phyloP scores from a whole-genome alignment of 2,113 vertebrate genomes.

The Agelaius tricolor region DNA sequence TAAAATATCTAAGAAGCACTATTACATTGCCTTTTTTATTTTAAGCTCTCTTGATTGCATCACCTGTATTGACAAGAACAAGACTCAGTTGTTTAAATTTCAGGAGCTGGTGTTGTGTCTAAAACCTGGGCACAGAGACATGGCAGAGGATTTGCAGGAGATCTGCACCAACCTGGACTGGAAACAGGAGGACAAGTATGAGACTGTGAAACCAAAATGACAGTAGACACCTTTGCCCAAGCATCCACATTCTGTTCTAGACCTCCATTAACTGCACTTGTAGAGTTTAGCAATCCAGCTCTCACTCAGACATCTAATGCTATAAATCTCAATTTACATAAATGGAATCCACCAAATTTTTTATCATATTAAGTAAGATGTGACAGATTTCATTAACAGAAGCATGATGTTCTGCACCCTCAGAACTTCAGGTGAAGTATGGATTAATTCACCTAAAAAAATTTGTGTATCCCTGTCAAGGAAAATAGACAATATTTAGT shows the following conservation, averaged over 20 bases:
- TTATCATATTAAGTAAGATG: neutral
- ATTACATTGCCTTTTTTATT: neutral
- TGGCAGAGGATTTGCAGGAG: neutral
- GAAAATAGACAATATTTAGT: neutral
- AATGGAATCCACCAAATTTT: neutral
- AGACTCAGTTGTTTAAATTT: neutral
- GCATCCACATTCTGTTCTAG: neutral
- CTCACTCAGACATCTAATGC: neutral
- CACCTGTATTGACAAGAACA: neutral
- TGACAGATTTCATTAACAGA: neutral
- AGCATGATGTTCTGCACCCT: neutral
- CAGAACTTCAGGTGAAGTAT: neutral
- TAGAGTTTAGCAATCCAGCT: neutral
- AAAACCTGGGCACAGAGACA: neutral
- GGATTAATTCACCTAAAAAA: neutral
- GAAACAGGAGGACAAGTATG: neutral
- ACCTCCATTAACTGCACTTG: neutral
- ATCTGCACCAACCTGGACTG: neutral
- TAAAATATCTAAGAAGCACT: neutral
- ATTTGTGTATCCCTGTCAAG: neutral
- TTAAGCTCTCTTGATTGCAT: neutral
- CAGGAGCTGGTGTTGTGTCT: neutral
- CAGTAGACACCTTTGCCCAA: neutral
- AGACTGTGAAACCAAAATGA: neutral
- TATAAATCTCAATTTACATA: neutral